phyloP scores from a whole-genome alignment of 2,888 invertebrate genomes.

The Melieria crassipennis region DNA sequence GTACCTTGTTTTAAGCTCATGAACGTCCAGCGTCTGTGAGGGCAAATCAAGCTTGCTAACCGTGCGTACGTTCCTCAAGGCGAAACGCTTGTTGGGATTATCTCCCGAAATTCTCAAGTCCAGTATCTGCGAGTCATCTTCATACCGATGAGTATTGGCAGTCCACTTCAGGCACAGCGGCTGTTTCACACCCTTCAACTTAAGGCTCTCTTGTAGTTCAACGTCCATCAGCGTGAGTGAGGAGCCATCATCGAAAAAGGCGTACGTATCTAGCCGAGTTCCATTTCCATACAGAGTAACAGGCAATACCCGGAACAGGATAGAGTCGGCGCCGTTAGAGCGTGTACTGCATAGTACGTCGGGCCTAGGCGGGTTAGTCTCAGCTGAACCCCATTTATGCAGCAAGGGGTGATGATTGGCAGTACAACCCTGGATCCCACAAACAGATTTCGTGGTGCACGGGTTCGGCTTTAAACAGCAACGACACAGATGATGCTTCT shows the following conservation, averaged over 20 bases:
- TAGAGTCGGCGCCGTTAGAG: constrained; percentile 2
- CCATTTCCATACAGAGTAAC: constrained; percentile 35
- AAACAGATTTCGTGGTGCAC: constrained; percentile 24
- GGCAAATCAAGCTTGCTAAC: constrained; percentile 15
- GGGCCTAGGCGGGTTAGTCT: not conserved
- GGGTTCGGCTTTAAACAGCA: constrained; percentile 18
- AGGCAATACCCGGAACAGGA: constrained; percentile 38
- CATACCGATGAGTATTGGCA: too few relatives aligned
- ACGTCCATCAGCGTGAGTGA: constrained; percentile 35
- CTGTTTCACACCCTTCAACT: constrained; percentile 28
- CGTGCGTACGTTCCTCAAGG: constrained; percentile 24
- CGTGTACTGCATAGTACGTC: not conserved
- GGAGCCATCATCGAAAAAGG: constrained; percentile 38
- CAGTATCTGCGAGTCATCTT: too few relatives aligned
- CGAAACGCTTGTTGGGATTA: constrained; percentile 1
- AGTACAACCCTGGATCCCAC: constrained; percentile 26
- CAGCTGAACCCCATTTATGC: constrained; percentile 21
- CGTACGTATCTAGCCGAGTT: constrained; percentile 36
- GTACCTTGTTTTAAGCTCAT: constrained; percentile 13
- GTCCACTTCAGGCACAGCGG: constrained; percentile 37
- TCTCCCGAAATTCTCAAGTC: constrained; percentile 31
- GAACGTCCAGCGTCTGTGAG: constrained; percentile 15
- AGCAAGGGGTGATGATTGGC: constrained; percentile 26
- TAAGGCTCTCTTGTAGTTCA: constrained; percentile 26
- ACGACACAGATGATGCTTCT: constrained; percentile 26